Evolutionary conservation across 2,113 vertebrate genomes (phyloP), one percentile per base, ranked within the genome.

Genomic region (Kryptolebias marmoratus): DNA sequence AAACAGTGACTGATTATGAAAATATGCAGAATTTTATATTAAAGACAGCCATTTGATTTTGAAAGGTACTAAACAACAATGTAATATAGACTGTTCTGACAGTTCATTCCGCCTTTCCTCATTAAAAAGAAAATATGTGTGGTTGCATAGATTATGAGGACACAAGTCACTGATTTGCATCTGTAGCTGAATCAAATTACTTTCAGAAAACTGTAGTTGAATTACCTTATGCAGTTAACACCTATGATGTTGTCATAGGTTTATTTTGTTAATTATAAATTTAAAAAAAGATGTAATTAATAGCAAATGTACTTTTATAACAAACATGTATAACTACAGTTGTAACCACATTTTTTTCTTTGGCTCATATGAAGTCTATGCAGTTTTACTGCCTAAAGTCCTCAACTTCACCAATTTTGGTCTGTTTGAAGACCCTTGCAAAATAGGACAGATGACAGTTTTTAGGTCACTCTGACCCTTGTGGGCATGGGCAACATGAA

Each of bases 401-500:
- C 32, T 53, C 18, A 65, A 53, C 31, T 53, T 53, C 12, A 42
- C 64, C 45, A 65, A 5, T 50, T 36, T 65, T 53, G 31, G 64
- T n/a, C 49, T 65, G 64, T 65, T 36, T 39, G 32, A 27, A 53
- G 32, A 53, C n/a, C 36, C 42, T 48, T 57, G 27, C 16, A 32
- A 57, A 68, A 56, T 57, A 68, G 56, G 27, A 31, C 48, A 60
- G 22, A 59, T 63, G 50, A 64, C 69, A 71, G 50, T 54, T 31
- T 62, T 69, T 50, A 62, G 68, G 48, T 62, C 49, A 63, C 27
- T 30, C 67, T 69, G 55, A 44, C 49, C 36, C 49, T 71, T 64
- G 70, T 64, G 50, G 31, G 32, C 22, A 66, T 14, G 14, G 54
- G 44, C 39, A 59, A 27, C 39, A 55, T 64, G 42, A 56, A n/a